A percentile compares a stretch with the other conserved stretches of the same genome.
Evolutionary conservation across 2,888 invertebrate species (phyloP).

Genomic region (Nemoura dubitans): DNA sequence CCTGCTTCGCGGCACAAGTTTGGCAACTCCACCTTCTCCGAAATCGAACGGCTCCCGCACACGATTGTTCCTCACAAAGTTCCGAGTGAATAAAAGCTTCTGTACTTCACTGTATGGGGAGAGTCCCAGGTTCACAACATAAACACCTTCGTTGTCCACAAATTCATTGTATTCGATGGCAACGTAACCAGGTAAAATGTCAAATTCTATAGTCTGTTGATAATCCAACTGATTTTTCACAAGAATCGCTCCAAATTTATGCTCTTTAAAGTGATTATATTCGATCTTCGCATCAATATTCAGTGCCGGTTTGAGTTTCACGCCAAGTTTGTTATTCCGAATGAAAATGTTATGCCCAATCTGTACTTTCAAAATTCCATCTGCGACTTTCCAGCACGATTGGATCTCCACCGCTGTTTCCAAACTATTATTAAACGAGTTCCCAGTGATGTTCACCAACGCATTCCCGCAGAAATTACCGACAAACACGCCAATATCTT

Average conservation of each 20-base stretch:
- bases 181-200: constrained; percentile 75
- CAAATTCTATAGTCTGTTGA: constrained; percentile 80
- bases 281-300: constrained; percentile 82
- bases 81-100: constrained; percentile 83
- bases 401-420: constrained; percentile 83
- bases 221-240: constrained; percentile 85
- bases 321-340: constrained; percentile 76
- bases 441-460: constrained; percentile 92
- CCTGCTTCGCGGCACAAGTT: constrained; percentile 86
- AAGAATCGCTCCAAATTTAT: constrained; percentile 82
- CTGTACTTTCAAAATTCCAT: constrained; percentile 70
- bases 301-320: constrained; percentile 83
- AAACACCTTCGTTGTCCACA: constrained; percentile 83
- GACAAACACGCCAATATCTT: constrained; percentile 83
- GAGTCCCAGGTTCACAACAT: constrained; percentile 86
- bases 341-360: constrained; percentile 88
- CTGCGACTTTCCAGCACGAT: constrained; percentile 78
- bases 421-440: constrained; percentile 81
- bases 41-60: constrained; percentile 86
- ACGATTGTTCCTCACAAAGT: constrained; percentile 85
- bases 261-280: constrained; percentile 88
- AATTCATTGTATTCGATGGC: constrained; percentile 89
- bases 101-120: constrained; percentile 89
- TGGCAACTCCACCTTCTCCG: constrained; percentile 70
- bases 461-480: constrained; percentile 91